Evolutionary conservation across 2,888 invertebrate genomes (phyloP), one percentile per base, ranked within the genome.

Genomic region (Pristionchus japonicus): DNA sequence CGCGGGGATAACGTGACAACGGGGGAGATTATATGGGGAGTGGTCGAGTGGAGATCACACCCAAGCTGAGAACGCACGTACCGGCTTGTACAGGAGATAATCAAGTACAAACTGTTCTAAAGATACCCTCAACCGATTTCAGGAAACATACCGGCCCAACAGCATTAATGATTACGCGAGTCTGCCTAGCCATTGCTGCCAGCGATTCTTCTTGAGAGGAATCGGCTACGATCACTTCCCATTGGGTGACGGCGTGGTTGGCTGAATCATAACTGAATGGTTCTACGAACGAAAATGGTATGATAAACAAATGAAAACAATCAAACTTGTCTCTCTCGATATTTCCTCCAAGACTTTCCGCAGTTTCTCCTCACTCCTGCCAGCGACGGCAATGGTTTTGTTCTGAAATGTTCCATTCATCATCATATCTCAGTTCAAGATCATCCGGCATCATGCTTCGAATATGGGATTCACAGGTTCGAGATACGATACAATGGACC

Each of bases 321-420:
- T n/a, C n/a, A n/a, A 27, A 95, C 96, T 96, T 88, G 95, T 95
- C 92, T 95, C 89, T 70, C 93, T 90, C 40, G 95, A 93, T 17
- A 95, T 94, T 89, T 96, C 95, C 85, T 95, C 94, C 49, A 96
- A 92, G 34, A 96, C 95, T 61, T 95, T 93, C 89, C 96, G 95
- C 52, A 96, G 93, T 91, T 96, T 96, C 87, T 95, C 95, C 92
- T 95, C 95, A 88, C 95, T 96, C 84, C 99, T 96, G 0, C 98
- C 99, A 52, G 98, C 97, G 70, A 99, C 96, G 0, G 97, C 98
- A 97, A 98, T 98, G 70, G 96, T 96, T 34, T 98, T 94, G 83
- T 90, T 91, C 87, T 90, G 40, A 57, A 86, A 31, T 1, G 31
- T 31, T 34, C 1, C 31, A 80, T 2, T n/a, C 2, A 34, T 67